phyloP scores from a whole-genome alignment of 2,797 vertebrate genomes.

The Siniperca undulata region DNA sequence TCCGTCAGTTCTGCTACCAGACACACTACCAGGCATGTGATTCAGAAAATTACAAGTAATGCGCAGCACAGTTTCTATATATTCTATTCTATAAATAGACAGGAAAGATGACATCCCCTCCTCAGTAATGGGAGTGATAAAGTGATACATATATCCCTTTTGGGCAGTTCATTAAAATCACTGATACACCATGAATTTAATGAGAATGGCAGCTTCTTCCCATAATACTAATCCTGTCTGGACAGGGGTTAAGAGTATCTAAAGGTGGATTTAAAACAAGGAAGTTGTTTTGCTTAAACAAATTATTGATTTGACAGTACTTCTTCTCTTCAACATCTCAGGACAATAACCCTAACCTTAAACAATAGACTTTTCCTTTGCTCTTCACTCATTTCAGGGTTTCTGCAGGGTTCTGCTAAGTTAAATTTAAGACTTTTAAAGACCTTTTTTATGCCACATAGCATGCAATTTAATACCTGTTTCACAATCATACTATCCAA shows the following conservation, averaged over 20 bases:
- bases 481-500: not conserved
- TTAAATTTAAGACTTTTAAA: not conserved
- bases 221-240: conserved; percentile 23
- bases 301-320: not conserved
- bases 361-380: not conserved
- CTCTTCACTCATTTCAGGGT: not conserved
- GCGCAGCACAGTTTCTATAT: conserved; percentile 13
- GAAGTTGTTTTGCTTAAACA: not conserved
- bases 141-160: conserved; percentile 26
- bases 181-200: conserved; percentile 27
- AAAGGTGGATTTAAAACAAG: not conserved
- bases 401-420: not conserved
- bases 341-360: not conserved
- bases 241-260: not conserved
- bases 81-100: conserved; percentile 19
- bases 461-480: not conserved
- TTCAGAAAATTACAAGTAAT: conserved; percentile 27
- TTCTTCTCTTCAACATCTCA: not conserved
- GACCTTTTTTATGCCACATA: not conserved
- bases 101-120: conserved; percentile 8
- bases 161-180: conserved; percentile 34
- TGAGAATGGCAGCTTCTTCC: conserved; percentile 15
- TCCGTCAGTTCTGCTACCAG: conserved; percentile 32
- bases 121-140: conserved; percentile 27
- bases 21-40: conserved; percentile 17